Conservation (phyloP, 2,113 vertebrate species). For the Rhinopomastus cyanomelas region DNA sequence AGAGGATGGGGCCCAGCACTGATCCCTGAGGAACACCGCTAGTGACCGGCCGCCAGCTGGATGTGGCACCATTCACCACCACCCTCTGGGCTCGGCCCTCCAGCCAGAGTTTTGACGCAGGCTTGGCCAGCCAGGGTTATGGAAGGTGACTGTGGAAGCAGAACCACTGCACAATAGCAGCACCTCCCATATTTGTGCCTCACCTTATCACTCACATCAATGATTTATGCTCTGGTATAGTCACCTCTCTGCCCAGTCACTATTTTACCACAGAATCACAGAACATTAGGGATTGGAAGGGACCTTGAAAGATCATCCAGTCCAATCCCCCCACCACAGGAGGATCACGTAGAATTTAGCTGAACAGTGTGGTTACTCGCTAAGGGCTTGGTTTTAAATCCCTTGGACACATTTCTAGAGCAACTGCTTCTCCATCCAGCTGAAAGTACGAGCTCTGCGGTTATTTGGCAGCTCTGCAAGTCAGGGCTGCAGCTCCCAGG, state of each 20-base stretch:
- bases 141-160: neutral
- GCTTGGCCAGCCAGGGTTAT: neutral
- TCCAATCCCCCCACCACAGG: too few relatives aligned
- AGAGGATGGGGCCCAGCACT: too few relatives aligned
- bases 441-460: neutral
- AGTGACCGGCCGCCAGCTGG: too few relatives aligned
- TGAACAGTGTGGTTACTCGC: neutral
- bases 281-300: too few relatives aligned
- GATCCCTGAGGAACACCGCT: too few relatives aligned
- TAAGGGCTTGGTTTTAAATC: slow-evolving; percentile 7
- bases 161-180: neutral
- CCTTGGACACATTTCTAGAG: neutral
- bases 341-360: neutral
- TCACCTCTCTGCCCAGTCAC: neutral
- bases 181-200: neutral
- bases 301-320: too few relatives aligned
- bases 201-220: neutral
- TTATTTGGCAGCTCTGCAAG: slow-evolving; percentile 46
- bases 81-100: too few relatives aligned
- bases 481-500: neutral
- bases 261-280: too few relatives aligned
- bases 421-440: neutral
- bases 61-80: too few relatives aligned
- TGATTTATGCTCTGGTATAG: neutral
- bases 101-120: neutral